Conservation (phyloP, 2,797 vertebrate genomes). For the Macropus fuliginosus region DNA sequence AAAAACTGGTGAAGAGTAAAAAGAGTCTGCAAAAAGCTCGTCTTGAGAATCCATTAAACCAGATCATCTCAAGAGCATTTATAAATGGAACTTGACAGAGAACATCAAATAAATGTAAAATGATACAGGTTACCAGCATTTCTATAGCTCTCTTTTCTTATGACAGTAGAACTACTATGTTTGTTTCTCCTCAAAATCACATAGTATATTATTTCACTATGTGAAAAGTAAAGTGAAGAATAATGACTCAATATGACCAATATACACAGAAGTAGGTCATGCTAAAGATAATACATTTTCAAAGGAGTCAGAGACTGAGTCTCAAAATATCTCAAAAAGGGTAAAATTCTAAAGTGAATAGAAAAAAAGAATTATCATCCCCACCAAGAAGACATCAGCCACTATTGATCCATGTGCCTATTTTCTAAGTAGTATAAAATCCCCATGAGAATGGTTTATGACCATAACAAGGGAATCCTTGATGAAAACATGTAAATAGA, state of each 20-base stretch:
- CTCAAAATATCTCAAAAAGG: not conserved
- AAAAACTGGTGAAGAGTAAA: not conserved
- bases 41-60: not conserved
- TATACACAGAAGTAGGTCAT: not conserved
- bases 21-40: not conserved
- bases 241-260: not conserved
- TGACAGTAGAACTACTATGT: not conserved
- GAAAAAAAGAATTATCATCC: not conserved
- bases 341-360: not conserved
- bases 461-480: not conserved
- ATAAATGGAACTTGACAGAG: not conserved
- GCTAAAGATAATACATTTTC: not conserved
- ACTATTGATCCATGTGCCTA: not conserved
- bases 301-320: not conserved
- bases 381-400: not conserved
- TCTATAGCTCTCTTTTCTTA: not conserved
- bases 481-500: not conserved
- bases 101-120: not conserved
- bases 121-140: not conserved
- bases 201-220: not conserved
- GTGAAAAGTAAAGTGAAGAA: not conserved
- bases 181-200: not conserved
- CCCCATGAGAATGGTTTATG: not conserved
- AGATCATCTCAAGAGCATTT: not conserved
- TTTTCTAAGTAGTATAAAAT: not conserved